Evolutionary conservation across 2,888 invertebrate genomes (phyloP).

Genomic region (Meloe dianella): DNA sequence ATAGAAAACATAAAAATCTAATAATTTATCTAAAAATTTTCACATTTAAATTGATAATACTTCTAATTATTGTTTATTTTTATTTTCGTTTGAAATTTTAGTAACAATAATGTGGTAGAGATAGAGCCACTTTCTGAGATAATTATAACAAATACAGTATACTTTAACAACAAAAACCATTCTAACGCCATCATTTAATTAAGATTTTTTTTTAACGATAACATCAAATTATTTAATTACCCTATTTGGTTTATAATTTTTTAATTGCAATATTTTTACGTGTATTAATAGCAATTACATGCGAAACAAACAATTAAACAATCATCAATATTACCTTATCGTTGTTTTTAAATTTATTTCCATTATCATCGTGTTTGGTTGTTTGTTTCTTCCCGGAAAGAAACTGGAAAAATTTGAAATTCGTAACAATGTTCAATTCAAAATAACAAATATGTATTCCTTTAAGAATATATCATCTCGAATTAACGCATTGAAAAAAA

Average conservation of each 20-base stretch:
- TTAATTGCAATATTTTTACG: no score
- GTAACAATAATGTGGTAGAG: neutral
- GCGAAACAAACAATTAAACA: neutral
- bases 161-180: neutral
- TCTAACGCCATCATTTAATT: neutral
- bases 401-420: constrained; percentile 28
- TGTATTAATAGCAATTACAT: no score
- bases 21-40: neutral
- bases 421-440: no score
- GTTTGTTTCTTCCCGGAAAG: constrained; percentile 27
- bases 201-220: neutral
- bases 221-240: no score
- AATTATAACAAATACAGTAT: neutral
- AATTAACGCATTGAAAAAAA: no score
- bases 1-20: neutral
- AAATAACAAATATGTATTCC: no score
- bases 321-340: constrained; percentile 18
- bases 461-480: no score
- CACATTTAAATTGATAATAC: neutral
- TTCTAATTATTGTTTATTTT: neutral
- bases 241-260: no score
- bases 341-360: constrained; percentile 22
- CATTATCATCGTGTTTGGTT: constrained; percentile 18
- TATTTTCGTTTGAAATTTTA: neutral
- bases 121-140: neutral